Base-by-base conservation (phyloP, 2,888 invertebrate species). In the Lepidocyrtinus sp. region DNA sequence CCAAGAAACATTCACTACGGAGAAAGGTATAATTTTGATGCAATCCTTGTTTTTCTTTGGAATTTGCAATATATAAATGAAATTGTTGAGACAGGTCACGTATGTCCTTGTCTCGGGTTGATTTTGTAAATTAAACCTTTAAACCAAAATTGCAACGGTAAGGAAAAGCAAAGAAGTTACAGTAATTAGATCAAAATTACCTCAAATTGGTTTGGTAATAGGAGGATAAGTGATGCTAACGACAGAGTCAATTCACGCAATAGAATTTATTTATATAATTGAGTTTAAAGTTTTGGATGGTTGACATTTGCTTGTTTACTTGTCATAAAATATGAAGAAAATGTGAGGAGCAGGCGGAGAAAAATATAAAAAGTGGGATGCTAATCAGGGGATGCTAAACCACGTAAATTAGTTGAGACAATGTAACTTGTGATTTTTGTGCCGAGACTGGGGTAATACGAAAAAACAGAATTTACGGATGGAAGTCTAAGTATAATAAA, bases 351-450 rank as follows among this genome's bases (percentile, higher is more conserved):
- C 9, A n/a, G 3, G 9, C 17, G 55, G 55, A 9, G 3, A 55
- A 55, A 55, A 55, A n/a, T 55, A 55, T 3, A 17, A 55, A 55
- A 55, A 55, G 3, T n/a, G 5, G 15, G 17, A 73, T 74, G 79
- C 79, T 79, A 79, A 79, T 79, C 45, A 74, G 59, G 59, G 69
- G 63, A 69, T 69, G 79, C 69, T 79, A 79, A 55, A 79, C 63
- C 64, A 74, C 69, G 69, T 64, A 79, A 79, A 79, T 79, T 79
- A 70, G 50, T 63, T 62, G 65, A 79, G 70, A 79, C 79, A 73
- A 78, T 78, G 72, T 26, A 36, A 36, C n/a, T n/a, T n/a, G n/a
- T 36, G 12, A 36, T 7, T 12, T 36, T 36, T 36, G 12, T 36
- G 36, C 36, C 5, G 12, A 36, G 36, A 12, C 55, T 55, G 55